Conservation (phyloP, 2,797 vertebrate species). For the Eupleurogrammus muticus region DNA sequence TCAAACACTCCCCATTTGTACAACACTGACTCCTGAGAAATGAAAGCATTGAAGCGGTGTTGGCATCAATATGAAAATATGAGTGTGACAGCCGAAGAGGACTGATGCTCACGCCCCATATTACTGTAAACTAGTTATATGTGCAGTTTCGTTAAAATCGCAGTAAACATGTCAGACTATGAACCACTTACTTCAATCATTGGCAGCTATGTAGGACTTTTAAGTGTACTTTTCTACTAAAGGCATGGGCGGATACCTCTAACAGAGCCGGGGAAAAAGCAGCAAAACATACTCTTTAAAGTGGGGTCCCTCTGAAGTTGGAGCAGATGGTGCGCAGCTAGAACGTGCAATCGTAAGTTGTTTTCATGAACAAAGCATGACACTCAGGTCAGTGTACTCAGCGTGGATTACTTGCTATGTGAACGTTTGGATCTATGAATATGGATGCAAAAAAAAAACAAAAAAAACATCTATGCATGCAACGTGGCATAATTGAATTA, state of each 20-base stretch:
- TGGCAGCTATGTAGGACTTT: conserved; percentile 1
- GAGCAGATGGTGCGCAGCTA: conserved; percentile 40
- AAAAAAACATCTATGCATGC: conserved; percentile 10
- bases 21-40: conserved; percentile 13
- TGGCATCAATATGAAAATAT: conserved; percentile 57
- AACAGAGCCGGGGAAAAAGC: conserved; percentile 18
- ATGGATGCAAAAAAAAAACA: conserved; percentile 20
- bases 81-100: conserved; percentile 41
- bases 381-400: conserved; percentile 29
- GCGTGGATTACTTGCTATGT: conserved; percentile 2
- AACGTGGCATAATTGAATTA: conserved; percentile 16
- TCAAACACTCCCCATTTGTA: conserved; percentile 39
- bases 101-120: conserved; percentile 22
- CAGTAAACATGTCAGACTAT: conserved; percentile 33
- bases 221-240: conserved; percentile 4
- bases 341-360: conserved; percentile 5
- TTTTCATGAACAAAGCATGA: conserved; percentile 42
- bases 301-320: conserved; percentile 16
- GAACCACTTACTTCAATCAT: conserved; percentile 40
- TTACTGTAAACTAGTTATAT: conserved; percentile 24
- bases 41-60: conserved; percentile 15
- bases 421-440: conserved; percentile 24
- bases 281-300: neutral
- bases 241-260: conserved; percentile 7
- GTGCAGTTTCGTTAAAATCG: conserved; percentile 13